Conservation (phyloP, 2,797 vertebrate species). For the Acanthopagrus latus region DNA sequence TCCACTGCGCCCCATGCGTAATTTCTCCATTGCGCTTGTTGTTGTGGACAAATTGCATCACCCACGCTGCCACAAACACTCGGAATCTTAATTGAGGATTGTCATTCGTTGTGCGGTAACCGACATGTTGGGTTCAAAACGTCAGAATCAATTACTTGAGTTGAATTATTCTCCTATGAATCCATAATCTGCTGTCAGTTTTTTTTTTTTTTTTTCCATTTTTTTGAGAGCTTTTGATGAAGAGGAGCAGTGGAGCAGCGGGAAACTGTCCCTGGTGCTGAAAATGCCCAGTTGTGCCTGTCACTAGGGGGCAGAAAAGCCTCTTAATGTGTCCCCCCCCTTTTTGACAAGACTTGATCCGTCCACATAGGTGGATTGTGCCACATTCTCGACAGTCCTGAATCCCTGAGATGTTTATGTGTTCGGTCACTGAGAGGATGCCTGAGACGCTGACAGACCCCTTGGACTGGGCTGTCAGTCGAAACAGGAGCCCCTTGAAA, state of each 20-base stretch:
- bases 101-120: conserved; percentile 14
- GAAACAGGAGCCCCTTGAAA: conserved; percentile 33
- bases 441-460: conserved; percentile 17
- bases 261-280: conserved; percentile 81
- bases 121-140: neutral
- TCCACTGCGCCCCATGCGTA: conserved; percentile 41
- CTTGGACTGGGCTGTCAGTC: conserved; percentile 26
- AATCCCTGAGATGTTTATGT: conserved; percentile 16
- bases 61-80: conserved; percentile 21
- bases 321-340: conserved; percentile 35
- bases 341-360: conserved; percentile 36
- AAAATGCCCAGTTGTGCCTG: conserved; percentile 61
- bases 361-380: conserved; percentile 20
- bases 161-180: neutral
- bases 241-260: conserved; percentile 23
- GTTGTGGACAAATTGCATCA: conserved; percentile 34
- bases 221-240: conserved; percentile 13
- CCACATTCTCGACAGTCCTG: conserved; percentile 27
- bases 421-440: conserved; percentile 13
- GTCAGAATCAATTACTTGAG: neutral
- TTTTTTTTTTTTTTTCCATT: neutral
- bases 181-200: conserved; percentile 1
- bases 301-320: conserved; percentile 79
- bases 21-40: conserved; percentile 48
- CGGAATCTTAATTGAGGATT: conserved; percentile 27